Percentiles rank a stretch among this genome's conserved stretches.
Evolutionary conservation across 2,797 vertebrate genomes (phyloP).

Genomic region (Mionectes olivaceus): DNA sequence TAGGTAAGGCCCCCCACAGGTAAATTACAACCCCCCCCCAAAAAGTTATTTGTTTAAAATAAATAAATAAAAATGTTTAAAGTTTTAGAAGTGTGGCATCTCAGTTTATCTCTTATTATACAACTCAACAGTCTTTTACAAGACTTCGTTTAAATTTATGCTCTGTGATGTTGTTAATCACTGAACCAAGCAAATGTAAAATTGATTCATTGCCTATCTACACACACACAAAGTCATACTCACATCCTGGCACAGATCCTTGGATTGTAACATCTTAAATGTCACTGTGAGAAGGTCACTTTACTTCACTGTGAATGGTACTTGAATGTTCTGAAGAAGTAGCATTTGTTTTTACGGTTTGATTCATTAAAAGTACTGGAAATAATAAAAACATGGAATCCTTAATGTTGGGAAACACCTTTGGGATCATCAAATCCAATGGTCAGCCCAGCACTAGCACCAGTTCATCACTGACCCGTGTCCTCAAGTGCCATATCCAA

Average conservation of each 20-base stretch:
- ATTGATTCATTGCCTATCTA: background rate
- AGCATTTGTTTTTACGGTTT: background rate
- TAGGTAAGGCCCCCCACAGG: rapidly evolving
- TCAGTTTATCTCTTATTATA: background rate
- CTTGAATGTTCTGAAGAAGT: background rate
- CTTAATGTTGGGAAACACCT: background rate
- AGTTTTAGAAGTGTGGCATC: background rate
- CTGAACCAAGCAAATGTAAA: background rate
- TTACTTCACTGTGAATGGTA: background rate
- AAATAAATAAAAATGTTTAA: background rate
- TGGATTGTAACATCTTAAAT: background rate
- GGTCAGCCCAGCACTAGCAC: no score
- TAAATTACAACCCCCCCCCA: background rate
- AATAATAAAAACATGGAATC: background rate
- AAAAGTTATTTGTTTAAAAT: background rate
- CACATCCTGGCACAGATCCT: background rate
- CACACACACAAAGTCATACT: background rate
- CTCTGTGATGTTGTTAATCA: background rate
- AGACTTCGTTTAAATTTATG: slow-evolving; percentile 4
- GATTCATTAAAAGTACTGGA: background rate
- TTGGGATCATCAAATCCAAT: background rate
- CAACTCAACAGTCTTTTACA: background rate
- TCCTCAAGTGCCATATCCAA: background rate
- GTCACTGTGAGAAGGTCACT: background rate
- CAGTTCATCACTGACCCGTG: background rate